Base-by-base conservation (phyloP, 2,888 invertebrate species). In the Tetramorium bicarinatum region DNA sequence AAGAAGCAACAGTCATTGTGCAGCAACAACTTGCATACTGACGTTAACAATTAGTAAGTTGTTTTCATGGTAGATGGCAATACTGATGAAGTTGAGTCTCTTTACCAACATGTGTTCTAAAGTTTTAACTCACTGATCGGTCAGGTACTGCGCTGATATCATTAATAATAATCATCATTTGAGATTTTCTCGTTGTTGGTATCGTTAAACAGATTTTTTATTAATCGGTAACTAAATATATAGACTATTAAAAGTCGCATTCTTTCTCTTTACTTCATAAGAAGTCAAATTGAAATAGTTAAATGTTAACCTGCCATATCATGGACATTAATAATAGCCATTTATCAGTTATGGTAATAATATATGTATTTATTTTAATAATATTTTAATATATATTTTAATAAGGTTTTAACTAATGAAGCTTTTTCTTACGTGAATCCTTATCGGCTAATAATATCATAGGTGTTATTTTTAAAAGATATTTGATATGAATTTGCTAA, bases 41-140 rank as follows among this genome's bases (percentile, higher is more conserved):
- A 7, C 3, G 18, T 54, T 21, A 41, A 54, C 67, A 59, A 38
- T 67, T 41, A 76, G 41, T 77, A 44, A 69, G 54, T 25, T 44
- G 18, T 44, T 18, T 69, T 34, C 29, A 21, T 69, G 69, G 52
- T 44, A 69, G 76, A 77, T 76, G 75, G 38, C 18, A 38, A 75
- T 49, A 76, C 47, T 49, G 66, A 76, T 15, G 66, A 15, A 34
- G 7, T 25, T 34, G 29, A 6, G 15, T 15, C 38, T 76, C 64
- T 66, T 76, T 76, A 76, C 49, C 75, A 75, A 64, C 75, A 38
- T 25, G 0, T 7, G 66, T 18, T 76, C 66, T 66, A 21, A 44
- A 62, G 9, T 44, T 76, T 25, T 49, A 21, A 38, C 6, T 52
- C 18, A 2, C 34, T 75, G 13, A 15, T 34, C 29, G 21, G 15